phyloP scores from a whole-genome alignment of 2,888 invertebrate species.

The Cyclophora punctaria region DNA sequence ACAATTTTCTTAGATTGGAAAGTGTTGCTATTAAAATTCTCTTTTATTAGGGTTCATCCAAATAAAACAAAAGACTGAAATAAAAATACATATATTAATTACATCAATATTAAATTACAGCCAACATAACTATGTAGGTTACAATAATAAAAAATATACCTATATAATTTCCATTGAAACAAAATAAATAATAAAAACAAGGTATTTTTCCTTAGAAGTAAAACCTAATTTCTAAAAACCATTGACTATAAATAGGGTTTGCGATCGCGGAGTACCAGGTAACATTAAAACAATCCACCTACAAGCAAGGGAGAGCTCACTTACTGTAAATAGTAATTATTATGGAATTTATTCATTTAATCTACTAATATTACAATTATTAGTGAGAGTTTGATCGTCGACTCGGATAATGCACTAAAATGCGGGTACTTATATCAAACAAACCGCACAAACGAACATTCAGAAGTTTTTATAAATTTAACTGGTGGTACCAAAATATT shows the following conservation, averaged over 20 bases:
- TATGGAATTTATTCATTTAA: constrained; percentile 71
- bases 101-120: constrained; percentile 75
- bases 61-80: constrained; percentile 60
- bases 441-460: neutral
- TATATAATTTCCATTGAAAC: constrained; percentile 72
- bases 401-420: constrained; percentile 22
- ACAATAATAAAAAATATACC: constrained; percentile 74
- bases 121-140: constrained; percentile 74
- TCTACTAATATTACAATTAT: constrained; percentile 56
- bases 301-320: constrained; percentile 70
- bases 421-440: too few relatives aligned
- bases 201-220: constrained; percentile 66
- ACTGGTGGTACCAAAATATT: neutral
- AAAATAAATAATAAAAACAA: constrained; percentile 75
- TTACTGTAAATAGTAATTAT: constrained; percentile 60
- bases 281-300: constrained; percentile 67
- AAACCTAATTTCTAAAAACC: constrained; percentile 63
- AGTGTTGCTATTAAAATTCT: too few relatives aligned
- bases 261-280: constrained; percentile 60
- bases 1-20: too few relatives aligned
- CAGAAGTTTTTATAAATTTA: neutral
- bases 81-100: constrained; percentile 77
- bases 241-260: constrained; percentile 66
- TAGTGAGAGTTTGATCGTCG: constrained; percentile 54
- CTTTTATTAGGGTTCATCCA: too few relatives aligned